Percentiles rank a stretch among this genome's conserved stretches.
Evolutionary conservation across 53 echinoderm and acorn worm genomes (phyloP).

Genomic region (Henricia sp.): DNA sequence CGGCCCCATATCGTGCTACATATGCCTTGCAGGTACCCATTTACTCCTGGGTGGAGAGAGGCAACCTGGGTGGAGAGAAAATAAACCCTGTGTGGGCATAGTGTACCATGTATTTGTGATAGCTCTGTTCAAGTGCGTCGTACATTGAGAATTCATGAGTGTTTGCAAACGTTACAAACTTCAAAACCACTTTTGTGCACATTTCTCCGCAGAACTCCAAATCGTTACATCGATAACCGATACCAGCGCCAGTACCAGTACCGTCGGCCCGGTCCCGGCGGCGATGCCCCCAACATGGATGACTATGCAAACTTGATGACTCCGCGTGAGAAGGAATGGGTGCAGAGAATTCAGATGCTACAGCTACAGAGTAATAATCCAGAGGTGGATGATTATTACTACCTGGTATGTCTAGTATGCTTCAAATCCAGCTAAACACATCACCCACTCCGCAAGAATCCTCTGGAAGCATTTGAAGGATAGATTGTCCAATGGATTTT

Average conservation of each 20-base stretch:
- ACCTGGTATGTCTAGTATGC: conserved; percentile 67
- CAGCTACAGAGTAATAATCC: conserved; percentile 89
- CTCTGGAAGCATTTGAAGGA: too few relatives aligned
- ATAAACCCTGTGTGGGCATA: neutral
- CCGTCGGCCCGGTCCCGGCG: conserved; percentile 33
- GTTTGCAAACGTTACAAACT: too few relatives aligned
- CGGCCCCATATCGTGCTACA: too few relatives aligned
- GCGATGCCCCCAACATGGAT: conserved; percentile 52
- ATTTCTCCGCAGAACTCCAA: conserved; percentile 32
- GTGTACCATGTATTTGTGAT: too few relatives aligned
- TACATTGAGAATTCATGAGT: too few relatives aligned
- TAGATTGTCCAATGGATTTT: too few relatives aligned
- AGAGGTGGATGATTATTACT: conserved; percentile 92
- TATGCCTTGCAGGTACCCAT: too few relatives aligned
- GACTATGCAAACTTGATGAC: conserved; percentile 98
- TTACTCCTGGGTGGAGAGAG: too few relatives aligned
- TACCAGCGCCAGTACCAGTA: too few relatives aligned
- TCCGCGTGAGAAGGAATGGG: conserved; percentile 96
- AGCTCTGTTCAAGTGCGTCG: too few relatives aligned
- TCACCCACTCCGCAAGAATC: too few relatives aligned
- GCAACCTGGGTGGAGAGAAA: neutral
- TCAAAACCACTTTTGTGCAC: too few relatives aligned
- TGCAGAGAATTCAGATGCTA: conserved; percentile 96
- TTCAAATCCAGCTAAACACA: neutral
- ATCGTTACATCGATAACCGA: conserved; percentile 39